Evolutionary conservation across 1,140 invertebrate genomes (phyloP), one percentile per base, ranked within the genome.

Genomic region (Physella acuta): DNA sequence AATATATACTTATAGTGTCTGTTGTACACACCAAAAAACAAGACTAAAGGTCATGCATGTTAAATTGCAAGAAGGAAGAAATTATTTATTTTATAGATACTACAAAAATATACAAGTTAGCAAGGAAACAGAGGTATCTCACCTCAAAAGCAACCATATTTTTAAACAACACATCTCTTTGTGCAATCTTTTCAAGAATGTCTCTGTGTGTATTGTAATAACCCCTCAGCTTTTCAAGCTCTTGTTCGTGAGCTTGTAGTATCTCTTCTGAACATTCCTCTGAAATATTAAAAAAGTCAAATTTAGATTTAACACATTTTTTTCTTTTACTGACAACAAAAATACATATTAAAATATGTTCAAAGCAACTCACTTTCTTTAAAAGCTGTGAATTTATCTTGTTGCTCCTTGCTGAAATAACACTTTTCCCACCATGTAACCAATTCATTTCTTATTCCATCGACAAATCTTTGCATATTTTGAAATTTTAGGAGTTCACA

Each of bases 241-340:
- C 92, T 11, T 89, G 76, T 79, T 94, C 92, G 79, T 93, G 91
- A 3, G 90, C 76, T 20, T 88, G 88, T 17, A 94, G 84, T 0
- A 92, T 84, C 77, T 92, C 90, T 77, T 94, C 93, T 36, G 89
- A 91, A 79, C 88, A 92, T 44, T 88, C 88, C 8, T 76, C 83
- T 82, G 74, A 14, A 59, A 30, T 1, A 64, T 60, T 39, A 39
- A 70, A 53, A 39, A 51, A 31, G 39, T 33, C 17, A 65, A 17
- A 37, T 28, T 58, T n/a, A n/a, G n/a, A n/a, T n/a, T n/a, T n/a
- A n/a, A n/a, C n/a, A n/a, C n/a, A n/a, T n/a, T 44, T 11, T 44
- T 11, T 44, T 11, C 39, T 11, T 44, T 44, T 44, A 44, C 39
- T 44, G 20, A 8, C 39, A 11, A 20, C 39, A 39, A 64, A 58